phyloP scores from a whole-genome alignment of 2,888 invertebrate genomes.

The Euplexia lucipara region DNA sequence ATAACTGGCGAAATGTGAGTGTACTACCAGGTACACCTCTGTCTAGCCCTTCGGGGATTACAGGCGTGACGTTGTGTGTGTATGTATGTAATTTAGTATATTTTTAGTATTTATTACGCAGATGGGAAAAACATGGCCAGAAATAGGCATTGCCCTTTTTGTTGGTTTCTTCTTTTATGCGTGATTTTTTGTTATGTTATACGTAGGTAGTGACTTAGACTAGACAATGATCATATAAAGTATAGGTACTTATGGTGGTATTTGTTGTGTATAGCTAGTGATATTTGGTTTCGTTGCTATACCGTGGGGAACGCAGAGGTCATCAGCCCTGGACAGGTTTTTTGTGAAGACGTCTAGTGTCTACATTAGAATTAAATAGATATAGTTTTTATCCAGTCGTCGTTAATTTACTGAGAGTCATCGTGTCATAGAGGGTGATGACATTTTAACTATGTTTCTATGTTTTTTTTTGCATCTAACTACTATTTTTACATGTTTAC shows the following conservation, averaged over 20 bases:
- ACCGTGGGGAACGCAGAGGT: constrained; percentile 33
- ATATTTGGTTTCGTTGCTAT: constrained; percentile 28
- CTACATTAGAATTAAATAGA: constrained; percentile 29
- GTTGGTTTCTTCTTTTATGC: too few relatives aligned
- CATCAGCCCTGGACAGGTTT: constrained; percentile 48
- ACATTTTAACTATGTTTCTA: constrained; percentile 4
- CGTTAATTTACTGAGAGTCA: neutral
- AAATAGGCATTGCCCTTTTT: too few relatives aligned
- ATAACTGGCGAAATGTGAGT: too few relatives aligned
- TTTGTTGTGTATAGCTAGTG: constrained; percentile 17
- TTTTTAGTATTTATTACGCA: too few relatives aligned
- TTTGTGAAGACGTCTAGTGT: constrained; percentile 28
- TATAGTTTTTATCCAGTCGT: constrained; percentile 10
- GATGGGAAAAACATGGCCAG: too few relatives aligned
- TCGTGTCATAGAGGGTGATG: constrained; percentile 14
- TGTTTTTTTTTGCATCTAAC: too few relatives aligned
- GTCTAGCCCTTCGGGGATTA: too few relatives aligned
- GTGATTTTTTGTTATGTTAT: too few relatives aligned
- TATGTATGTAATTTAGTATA: too few relatives aligned
- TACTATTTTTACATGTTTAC: neutral
- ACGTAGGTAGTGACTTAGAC: neutral
- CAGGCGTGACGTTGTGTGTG: too few relatives aligned
- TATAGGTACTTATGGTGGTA: neutral
- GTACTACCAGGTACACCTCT: too few relatives aligned
- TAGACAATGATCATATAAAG: too few relatives aligned